Percentiles rank a stretch among this genome's conserved stretches.
These are phyloP conservation scores for Labeo catla DNA, from an alignment of 2,113 vertebrate species.

Conservation along the genomic window DNA sequence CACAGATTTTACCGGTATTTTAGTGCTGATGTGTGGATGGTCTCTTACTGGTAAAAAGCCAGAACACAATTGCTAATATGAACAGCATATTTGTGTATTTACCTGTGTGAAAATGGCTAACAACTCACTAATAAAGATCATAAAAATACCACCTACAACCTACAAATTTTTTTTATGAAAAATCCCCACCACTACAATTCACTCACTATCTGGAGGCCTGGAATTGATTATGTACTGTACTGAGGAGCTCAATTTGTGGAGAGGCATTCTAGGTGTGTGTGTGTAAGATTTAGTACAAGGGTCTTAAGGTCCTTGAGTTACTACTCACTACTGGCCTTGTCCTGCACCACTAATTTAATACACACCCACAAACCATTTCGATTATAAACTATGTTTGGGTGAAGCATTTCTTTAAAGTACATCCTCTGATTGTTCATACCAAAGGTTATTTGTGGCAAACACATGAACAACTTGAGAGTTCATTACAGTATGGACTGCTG, in stretches of 20 bases:
- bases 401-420: constrained; percentile 1
- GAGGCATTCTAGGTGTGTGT: neutral
- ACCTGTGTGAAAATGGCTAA: too few relatives aligned
- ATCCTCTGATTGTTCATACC: neutral
- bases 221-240: neutral
- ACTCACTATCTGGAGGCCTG: neutral
- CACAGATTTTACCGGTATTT: too few relatives aligned
- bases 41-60: too few relatives aligned
- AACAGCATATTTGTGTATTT: too few relatives aligned
- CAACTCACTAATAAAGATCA: too few relatives aligned
- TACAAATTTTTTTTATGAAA: too few relatives aligned
- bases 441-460: constrained; percentile 16
- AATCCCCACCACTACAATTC: neutral
- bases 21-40: too few relatives aligned
- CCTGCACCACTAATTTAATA: constrained; percentile 4
- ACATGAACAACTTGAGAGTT: constrained; percentile 35
- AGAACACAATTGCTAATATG: too few relatives aligned
- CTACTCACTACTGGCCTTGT: constrained; percentile 4
- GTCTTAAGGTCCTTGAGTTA: neutral
- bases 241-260: neutral
- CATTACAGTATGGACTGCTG: constrained; percentile 9
- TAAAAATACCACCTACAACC: too few relatives aligned
- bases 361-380: neutral
- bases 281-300: neutral
- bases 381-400: constrained; percentile 16